Evolutionary conservation across 2,113 vertebrate genomes (phyloP), one percentile per base, ranked within the genome.

Genomic region (Columba janthina): DNA sequence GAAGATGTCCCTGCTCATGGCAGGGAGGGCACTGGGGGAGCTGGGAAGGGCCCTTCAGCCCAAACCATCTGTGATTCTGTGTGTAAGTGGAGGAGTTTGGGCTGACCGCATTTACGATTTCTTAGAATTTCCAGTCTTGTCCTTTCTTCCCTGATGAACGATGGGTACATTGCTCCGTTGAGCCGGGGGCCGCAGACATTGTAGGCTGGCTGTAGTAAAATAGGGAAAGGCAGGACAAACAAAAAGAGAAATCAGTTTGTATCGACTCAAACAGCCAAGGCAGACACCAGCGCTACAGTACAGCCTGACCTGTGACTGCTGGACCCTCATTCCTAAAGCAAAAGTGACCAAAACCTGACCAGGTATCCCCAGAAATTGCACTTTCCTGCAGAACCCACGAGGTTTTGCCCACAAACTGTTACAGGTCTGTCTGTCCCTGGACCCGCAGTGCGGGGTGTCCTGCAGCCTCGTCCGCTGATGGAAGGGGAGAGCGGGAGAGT

Each of bases 201-300:
- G 31, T 53, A 2, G 38, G 64, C 21, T 3, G 18, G 28, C 58
- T 57, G 21, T 79, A 72, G 40, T 90, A 21, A 4, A 93, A 67
- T 0, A 89, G 79, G 5, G 78, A 95, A 1, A 93, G 74, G 88
- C 85, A 72, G 79, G 85, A 92, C 3, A 54, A 26, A 15, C 7
- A 44, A 44, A 44, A 44, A 44, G 16, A 44, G 7, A 17, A n/a
- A 32, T 1, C 4, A 4, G 2, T 7, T 79, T 38, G 29, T n/a
- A 26, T 15, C 6, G 18, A 26, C 3, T 22, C 5, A 10, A n/a
- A 0, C 0, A 44, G 12, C 13, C 13, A 2, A 21, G 28, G 29
- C 29, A n/a, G 36, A 14, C 19, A 9, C 32, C 0, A 10, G 25
- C 4, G 15, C 16, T 17, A 44, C 42, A 42, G 42, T 17, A 17